Base-by-base conservation (phyloP, 30 jellyfish, hydroid and myxozoan species). In the Nemopilema nomurai region DNA sequence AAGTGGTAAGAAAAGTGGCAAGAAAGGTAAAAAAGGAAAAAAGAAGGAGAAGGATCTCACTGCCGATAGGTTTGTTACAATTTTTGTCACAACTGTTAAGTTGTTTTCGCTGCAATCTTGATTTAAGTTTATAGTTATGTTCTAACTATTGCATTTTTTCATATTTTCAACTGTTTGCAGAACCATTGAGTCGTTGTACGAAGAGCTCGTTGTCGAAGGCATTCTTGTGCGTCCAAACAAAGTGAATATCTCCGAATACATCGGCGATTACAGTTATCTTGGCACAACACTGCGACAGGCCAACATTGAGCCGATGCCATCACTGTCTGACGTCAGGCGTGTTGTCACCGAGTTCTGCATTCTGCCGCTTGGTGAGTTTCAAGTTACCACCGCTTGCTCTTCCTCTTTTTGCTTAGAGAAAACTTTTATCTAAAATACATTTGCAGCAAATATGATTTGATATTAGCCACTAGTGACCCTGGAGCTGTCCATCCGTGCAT, bases 281-380 rank as follows among this genome's bases (percentile, higher is more conserved):
- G 99, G 99, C 6, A 89, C 99, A 22, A 94, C 99, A n/a, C 76
- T 94, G 49, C 87, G 97, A 9, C 99, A 94, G 74, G 97, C 97
- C 0, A 94, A 94, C 63, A 94, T 94, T 16, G 99, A 94, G 63
- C 99, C 99, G 22, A 94, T 94, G 99, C 99, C 99, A 1, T 94
- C 99, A 3, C 65, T 94, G 24, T 94, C 99, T 16, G 99, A 94
- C 69, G 97, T 94, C 49, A 27, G 99, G 33, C 67, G 99, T 68
- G 86, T 94, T 49, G 76, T 94, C 77, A 94, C 97, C 16, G 99
- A 94, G 84, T 94, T 89, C 70, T 94, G 99, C 72, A 94, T 94
- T 30, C 68, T 94, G 51, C 99, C 99, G 0, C 91, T 89, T 27
- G 99, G 99, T 94, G 77, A 16, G 95, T 86, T 9, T 51, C 49